phyloP scores from a whole-genome alignment of 2,113 vertebrate genomes.

The Brienomyrus brachyistius region DNA sequence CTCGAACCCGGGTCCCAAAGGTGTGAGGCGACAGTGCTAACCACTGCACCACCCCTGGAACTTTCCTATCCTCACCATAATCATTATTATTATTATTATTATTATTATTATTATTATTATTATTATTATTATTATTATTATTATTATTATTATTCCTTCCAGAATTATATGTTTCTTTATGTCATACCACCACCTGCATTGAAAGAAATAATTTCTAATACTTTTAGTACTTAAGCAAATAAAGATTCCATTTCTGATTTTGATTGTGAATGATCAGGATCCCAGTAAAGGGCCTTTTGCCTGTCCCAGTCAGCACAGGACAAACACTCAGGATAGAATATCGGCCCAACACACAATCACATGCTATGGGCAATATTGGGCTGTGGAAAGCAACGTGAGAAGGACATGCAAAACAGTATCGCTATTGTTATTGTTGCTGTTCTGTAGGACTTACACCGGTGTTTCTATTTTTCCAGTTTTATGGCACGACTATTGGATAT shows the following conservation, averaged over 20 bases:
- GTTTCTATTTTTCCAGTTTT: background rate
- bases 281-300: background rate
- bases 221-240: background rate
- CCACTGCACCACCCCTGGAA: no score
- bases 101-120: background rate
- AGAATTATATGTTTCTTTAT: background rate
- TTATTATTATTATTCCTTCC: background rate
- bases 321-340: background rate
- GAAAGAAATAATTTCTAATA: background rate
- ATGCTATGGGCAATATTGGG: background rate
- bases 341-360: background rate
- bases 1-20: no score
- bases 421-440: background rate
- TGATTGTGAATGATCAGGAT: background rate
- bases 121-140: background rate
- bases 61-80: no score
- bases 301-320: background rate
- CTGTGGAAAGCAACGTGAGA: background rate
- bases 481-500: background rate
- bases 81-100: background rate
- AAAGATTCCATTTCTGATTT: background rate
- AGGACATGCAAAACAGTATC: background rate
- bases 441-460: background rate
- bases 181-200: background rate
- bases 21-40: no score